Base-by-base conservation (phyloP, 2,888 invertebrate genomes). In the Callyntrura sp. region DNA sequence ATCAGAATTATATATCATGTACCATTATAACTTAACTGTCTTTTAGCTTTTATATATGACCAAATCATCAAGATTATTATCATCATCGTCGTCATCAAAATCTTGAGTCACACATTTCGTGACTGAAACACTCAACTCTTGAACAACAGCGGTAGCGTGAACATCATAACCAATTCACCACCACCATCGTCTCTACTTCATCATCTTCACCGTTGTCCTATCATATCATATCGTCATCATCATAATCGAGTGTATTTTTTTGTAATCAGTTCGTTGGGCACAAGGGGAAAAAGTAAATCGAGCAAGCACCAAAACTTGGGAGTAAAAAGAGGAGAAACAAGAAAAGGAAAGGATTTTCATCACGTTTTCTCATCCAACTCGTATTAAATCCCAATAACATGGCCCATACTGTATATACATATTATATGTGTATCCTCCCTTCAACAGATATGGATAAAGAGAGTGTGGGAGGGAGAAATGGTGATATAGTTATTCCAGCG, bases 261-360 rank as follows among this genome's bases (percentile, higher is more conserved):
- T 51, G 17, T 78, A 51, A 51, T 83, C 57, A 78, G 55, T 78
- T n/a, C 25, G 11, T 9, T 45, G 20, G 17, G n/a, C 12, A 25
- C 4, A 20, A 28, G 20, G 17, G 45, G 57, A 78, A 79, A 20
- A 87, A 55, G 81, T 68, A 87, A 87, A 35, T 35, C 35, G 35
- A 35, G 35, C 35, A 35, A 35, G 35, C 35, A 35, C 35, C 6
- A 6, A 35, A 35, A 25, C 25, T 62, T 8, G 25, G 9, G 25
- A 62, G 25, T 11, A 62, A 62, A 25, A 62, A 20, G 4, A 62
- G 25, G 25, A 35, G 35, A 35, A 6, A 28, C 8, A 28, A 57
- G 55, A 78, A 79, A 20, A 87, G 43, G 81, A 81, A 87, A 87
- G 35, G 86, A 87, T 87, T 79, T 81, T 87, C 79, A 79, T 87